Evolutionary conservation across 2,113 vertebrate genomes (phyloP).

Genomic region (Salvelinus fontinalis): DNA sequence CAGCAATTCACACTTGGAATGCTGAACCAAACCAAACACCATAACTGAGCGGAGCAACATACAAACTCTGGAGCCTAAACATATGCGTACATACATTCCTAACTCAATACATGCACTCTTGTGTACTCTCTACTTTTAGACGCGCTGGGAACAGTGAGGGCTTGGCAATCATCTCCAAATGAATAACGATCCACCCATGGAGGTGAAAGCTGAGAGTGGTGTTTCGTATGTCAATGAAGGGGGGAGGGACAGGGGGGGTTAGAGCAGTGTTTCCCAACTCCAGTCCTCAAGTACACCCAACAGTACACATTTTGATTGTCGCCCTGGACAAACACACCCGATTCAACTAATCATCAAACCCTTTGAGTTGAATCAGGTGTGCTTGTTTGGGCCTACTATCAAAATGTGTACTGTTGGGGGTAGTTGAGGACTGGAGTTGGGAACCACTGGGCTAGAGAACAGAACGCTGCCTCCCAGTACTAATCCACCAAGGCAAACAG

Average conservation of each 20-base stretch:
- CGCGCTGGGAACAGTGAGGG: conserved; percentile 45
- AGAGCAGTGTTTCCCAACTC: no score
- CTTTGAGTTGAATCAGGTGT: no score
- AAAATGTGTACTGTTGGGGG: no score
- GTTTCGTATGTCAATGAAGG: no score
- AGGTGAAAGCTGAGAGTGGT: conserved; percentile 20
- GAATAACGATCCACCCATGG: conserved; percentile 59
- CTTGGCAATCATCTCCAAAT: conserved; percentile 56
- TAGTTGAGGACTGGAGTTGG: no score
- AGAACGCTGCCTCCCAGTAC: background rate
- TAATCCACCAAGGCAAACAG: background rate
- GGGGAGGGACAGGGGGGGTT: background rate
- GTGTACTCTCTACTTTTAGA: conserved; percentile 51
- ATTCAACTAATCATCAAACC: no score
- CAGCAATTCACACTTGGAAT: no score
- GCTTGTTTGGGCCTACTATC: no score
- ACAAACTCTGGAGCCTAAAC: conserved; percentile 8
- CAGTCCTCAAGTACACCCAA: no score
- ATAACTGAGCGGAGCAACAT: background rate
- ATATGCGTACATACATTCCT: conserved; percentile 22
- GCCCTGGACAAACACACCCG: no score
- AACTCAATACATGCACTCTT: background rate
- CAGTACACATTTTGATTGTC: no score
- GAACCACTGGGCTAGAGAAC: background rate
- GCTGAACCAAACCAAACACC: no score